Conservation (phyloP, 2,113 vertebrate genomes). For the Atherinomorus stipes region DNA sequence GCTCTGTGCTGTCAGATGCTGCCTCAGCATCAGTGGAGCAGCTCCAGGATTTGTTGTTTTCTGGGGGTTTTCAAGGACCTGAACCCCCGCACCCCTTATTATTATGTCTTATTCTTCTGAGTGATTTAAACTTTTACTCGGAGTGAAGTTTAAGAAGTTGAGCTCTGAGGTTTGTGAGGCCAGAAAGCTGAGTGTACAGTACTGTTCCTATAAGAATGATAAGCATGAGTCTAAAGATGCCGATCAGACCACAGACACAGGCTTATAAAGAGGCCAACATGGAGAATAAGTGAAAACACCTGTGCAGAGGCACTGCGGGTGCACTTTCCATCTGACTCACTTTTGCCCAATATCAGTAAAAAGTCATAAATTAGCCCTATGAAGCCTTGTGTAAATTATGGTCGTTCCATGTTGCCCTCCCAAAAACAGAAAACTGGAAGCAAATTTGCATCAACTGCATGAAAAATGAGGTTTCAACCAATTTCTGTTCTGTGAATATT, state of each 20-base stretch:
- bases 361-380: not conserved
- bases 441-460: not conserved
- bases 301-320: not conserved
- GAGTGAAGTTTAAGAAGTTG: constrained; percentile 1
- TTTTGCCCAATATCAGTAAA: not conserved
- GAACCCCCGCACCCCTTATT: constrained; percentile 1
- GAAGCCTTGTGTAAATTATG: not conserved
- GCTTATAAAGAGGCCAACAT: not conserved
- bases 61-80: constrained; percentile 1
- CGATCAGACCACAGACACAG: not conserved
- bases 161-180: not conserved
- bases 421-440: not conserved
- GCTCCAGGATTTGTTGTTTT: constrained; percentile 19
- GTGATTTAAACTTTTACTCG: not conserved
- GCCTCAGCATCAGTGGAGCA: constrained; percentile 8
- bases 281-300: not conserved
- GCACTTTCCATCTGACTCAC: not conserved
- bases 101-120: constrained; percentile 3
- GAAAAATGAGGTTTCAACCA: too few relatives aligned
- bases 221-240: constrained; percentile 8
- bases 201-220: not conserved
- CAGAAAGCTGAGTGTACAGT: not conserved
- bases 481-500: not conserved
- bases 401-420: not conserved
- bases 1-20: not conserved